A percentile compares a stretch with the other conserved stretches of the same genome.
phyloP scores from a whole-genome alignment of 2,797 vertebrate genomes.

The Crenuchus spilurus region DNA sequence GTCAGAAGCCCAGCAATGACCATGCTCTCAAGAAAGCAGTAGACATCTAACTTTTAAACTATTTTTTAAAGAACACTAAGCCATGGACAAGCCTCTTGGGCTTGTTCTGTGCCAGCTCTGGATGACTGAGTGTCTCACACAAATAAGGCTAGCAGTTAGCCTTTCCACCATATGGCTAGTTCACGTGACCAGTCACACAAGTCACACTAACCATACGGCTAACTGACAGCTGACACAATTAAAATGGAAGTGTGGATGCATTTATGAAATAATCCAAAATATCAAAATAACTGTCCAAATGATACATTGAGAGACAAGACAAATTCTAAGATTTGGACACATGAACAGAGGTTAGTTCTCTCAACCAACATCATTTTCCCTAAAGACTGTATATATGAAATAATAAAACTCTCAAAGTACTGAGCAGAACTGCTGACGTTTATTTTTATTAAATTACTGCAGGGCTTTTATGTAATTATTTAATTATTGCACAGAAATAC shows the following conservation, averaged over 20 bases:
- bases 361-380: no score
- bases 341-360: no score
- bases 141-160: background rate
- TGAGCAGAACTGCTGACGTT: no score
- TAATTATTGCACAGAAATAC: no score
- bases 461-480: no score
- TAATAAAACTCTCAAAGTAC: no score
- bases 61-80: slow-evolving; percentile 14
- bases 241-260: background rate
- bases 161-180: background rate
- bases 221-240: slow-evolving; percentile 1
- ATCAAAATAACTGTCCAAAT: no score
- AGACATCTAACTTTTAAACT: background rate
- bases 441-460: no score
- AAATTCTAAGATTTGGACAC: no score
- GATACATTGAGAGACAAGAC: no score
- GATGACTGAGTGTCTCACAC: background rate
- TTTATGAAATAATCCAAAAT: no score
- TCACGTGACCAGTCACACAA: background rate
- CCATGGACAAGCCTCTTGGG: background rate
- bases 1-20: slow-evolving; percentile 2
- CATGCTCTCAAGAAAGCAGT: background rate
- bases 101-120: background rate
- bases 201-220: slow-evolving; percentile 16
- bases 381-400: no score